phyloP scores from a whole-genome alignment of 2,797 vertebrate genomes.

The Enteromius treurensis region DNA sequence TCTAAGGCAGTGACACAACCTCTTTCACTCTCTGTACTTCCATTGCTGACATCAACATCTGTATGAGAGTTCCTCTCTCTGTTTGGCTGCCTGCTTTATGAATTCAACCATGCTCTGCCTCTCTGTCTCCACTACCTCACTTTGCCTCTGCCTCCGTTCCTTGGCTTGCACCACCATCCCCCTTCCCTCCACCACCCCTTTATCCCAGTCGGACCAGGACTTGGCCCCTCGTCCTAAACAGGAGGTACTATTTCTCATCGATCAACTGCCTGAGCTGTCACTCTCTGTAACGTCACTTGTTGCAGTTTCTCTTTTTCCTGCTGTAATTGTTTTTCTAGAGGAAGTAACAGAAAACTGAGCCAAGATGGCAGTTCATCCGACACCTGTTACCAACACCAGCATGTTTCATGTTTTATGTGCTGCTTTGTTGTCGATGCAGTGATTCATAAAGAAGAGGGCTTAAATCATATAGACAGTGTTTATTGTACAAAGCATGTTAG shows the following conservation, averaged over 20 bases:
- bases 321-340: constrained; percentile 42
- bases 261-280: constrained; percentile 62
- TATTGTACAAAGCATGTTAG: not conserved
- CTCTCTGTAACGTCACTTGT: constrained; percentile 37
- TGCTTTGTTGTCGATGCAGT: constrained; percentile 25
- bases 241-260: constrained; percentile 86
- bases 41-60: constrained; percentile 47
- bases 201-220: constrained; percentile 90
- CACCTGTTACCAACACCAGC: constrained; percentile 46
- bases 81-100: constrained; percentile 67
- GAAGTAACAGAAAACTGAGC: constrained; percentile 38
- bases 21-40: constrained; percentile 45
- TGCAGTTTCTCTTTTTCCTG: constrained; percentile 54
- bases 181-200: constrained; percentile 65
- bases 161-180: constrained; percentile 52
- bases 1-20: constrained; percentile 47
- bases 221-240: constrained; percentile 94
- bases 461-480: not conserved
- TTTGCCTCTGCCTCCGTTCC: constrained; percentile 64
- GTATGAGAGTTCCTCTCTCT: constrained; percentile 56
- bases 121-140: constrained; percentile 71
- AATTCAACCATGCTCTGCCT: constrained; percentile 71
- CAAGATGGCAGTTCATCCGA: constrained; percentile 25
- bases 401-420: constrained; percentile 51
- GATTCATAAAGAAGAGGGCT: not conserved